Conservation (phyloP, 2,888 invertebrate genomes). For the Leucophenga montana region DNA sequence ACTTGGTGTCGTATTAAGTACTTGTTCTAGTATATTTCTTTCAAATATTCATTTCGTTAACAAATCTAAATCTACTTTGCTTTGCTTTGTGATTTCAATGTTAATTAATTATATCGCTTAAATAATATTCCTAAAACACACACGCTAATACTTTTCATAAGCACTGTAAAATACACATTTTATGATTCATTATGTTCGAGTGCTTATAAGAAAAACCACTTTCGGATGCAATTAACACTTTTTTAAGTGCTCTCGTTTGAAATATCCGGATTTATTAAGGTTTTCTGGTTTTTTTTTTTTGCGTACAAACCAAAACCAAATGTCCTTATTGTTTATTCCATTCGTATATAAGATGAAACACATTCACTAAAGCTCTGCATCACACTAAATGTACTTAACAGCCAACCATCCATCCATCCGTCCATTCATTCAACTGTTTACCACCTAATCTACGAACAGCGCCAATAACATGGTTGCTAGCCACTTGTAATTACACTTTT, state of each 20-base stretch:
- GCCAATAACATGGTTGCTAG: too few species aligned
- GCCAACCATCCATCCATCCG: not conserved
- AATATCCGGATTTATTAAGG: too few species aligned
- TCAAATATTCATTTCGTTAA: constrained; percentile 10
- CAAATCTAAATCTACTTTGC: constrained; percentile 21
- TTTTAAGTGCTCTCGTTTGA: not conserved
- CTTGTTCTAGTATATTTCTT: constrained; percentile 14
- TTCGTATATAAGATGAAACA: too few species aligned
- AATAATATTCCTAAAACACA: constrained; percentile 30
- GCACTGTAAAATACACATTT: constrained; percentile 44
- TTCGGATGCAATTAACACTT: too few species aligned
- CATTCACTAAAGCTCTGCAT: not conserved
- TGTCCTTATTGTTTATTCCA: not conserved
- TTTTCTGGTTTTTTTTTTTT: too few species aligned
- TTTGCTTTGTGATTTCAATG: constrained; percentile 29
- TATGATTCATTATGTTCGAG: constrained; percentile 51
- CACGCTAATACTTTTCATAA: constrained; percentile 27
- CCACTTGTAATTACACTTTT: constrained; percentile 7
- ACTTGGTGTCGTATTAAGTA: constrained; percentile 49
- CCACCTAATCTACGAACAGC: too few species aligned
- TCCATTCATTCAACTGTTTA: not conserved
- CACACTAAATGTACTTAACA: not conserved
- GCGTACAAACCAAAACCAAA: too few species aligned
- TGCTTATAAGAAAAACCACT: too few species aligned
- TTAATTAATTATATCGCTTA: not conserved